A percentile compares a stretch with the other conserved stretches of the same genome.
These are phyloP conservation scores for Chaetoderma sp. DNA, from an alignment of 2,888 invertebrate genomes.

Conservation along the genomic window DNA sequence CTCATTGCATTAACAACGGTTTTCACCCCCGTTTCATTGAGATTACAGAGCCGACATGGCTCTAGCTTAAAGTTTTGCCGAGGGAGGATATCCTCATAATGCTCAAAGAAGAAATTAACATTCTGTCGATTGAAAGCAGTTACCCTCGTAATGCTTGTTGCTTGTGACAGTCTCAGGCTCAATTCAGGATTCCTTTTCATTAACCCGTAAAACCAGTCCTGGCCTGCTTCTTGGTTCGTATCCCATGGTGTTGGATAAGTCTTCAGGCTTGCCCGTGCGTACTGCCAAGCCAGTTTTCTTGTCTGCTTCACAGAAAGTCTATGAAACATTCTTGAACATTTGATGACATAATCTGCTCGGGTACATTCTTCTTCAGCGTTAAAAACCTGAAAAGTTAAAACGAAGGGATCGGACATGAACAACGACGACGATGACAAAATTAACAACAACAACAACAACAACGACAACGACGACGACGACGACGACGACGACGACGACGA, in stretches of 20 bases:
- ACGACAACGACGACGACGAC: neutral
- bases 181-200: neutral
- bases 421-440: neutral
- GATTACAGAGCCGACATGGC: neutral
- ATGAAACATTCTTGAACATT: slow-evolving; percentile 12
- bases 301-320: neutral
- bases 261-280: neutral
- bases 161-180: neutral
- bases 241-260: neutral
- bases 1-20: neutral
- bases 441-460: neutral
- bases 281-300: slow-evolving; percentile 1
- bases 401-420: too few relatives aligned
- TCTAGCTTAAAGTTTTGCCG: neutral
- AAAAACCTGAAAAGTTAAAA: neutral
- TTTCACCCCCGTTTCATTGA: slow-evolving; percentile 4
- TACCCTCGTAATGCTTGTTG: slow-evolving; percentile 5
- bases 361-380: neutral
- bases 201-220: slow-evolving; percentile 3
- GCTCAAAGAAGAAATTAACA: neutral
- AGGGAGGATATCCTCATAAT: neutral
- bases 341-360: slow-evolving; percentile 5
- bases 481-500: slow-evolving; percentile 1
- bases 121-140: neutral
- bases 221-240: slow-evolving; percentile 1